Conservation (phyloP, 1,140 invertebrate species). For the Rhagoletis zephyria region DNA sequence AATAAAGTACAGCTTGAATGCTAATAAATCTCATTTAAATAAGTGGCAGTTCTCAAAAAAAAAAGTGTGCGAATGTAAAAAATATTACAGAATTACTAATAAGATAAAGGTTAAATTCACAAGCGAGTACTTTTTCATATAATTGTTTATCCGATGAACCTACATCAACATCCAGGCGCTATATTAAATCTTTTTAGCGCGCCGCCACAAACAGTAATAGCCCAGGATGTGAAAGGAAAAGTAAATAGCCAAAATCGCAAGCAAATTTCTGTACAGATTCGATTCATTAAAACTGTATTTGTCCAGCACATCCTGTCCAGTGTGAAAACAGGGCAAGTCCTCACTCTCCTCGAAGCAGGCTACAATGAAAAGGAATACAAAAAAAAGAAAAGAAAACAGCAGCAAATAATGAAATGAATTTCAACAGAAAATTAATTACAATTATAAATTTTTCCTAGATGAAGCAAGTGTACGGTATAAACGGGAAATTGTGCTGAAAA, state of each 20-base stretch:
- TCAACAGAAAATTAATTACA: constrained; percentile 19
- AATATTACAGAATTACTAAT: neutral
- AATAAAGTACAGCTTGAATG: neutral
- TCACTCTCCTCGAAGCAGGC: constrained; percentile 77
- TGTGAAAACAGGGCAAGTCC: constrained; percentile 81
- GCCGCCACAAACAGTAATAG: constrained; percentile 78
- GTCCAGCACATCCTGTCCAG: constrained; percentile 81
- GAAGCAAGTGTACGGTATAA: neutral
- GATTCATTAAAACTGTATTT: constrained; percentile 80
- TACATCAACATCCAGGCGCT: neutral
- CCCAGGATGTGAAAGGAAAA: constrained; percentile 81
- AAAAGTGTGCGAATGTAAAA: neutral
- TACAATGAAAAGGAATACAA: constrained; percentile 71
- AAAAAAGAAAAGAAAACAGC: constrained; percentile 3
- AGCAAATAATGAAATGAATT: neutral
- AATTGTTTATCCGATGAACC: neutral
- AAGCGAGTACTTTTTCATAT: neutral
- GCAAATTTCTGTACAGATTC: constrained; percentile 80
- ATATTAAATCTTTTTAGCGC: constrained; percentile 78
- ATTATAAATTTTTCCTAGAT: neutral
- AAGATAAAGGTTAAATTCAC: neutral
- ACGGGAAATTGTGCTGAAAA: neutral
- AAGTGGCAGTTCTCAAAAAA: neutral
- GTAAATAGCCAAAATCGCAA: constrained; percentile 79
- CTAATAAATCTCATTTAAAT: constrained; percentile 34